Evolutionary conservation across 2,888 invertebrate species (phyloP).

Genomic region (Drosophila suboccidentalis): DNA sequence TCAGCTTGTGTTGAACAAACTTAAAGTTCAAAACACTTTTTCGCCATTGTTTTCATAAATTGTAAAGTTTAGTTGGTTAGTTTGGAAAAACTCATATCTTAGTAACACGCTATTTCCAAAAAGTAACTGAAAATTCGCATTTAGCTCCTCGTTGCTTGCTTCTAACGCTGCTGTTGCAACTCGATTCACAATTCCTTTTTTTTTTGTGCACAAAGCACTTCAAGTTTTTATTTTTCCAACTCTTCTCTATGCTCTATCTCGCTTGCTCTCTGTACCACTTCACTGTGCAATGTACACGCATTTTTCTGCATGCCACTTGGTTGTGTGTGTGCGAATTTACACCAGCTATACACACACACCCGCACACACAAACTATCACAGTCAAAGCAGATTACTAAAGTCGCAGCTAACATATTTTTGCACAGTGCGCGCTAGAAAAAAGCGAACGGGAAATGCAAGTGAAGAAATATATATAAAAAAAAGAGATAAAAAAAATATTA

Average conservation of each 20-base stretch:
- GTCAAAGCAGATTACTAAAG: slow-evolving; percentile 73
- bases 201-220: slow-evolving; percentile 26
- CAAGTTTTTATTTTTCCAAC: slow-evolving; percentile 17
- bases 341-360: slow-evolving; percentile 19
- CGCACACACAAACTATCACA: slow-evolving; percentile 25
- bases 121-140: slow-evolving; percentile 53
- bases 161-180: slow-evolving; percentile 9
- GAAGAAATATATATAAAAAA: slow-evolving; percentile 43
- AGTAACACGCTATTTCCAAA: slow-evolving; percentile 25
- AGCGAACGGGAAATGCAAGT: slow-evolving; percentile 56
- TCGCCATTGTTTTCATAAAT: slow-evolving; percentile 41
- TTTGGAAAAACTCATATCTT: slow-evolving; percentile 25
- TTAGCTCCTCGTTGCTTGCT: slow-evolving; percentile 17
- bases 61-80: slow-evolving; percentile 42
- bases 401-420: slow-evolving; percentile 74
- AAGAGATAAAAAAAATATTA: slow-evolving; percentile 7
- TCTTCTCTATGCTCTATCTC: slow-evolving; percentile 11
- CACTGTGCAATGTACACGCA: slow-evolving; percentile 57
- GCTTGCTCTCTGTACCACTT: slow-evolving; percentile 32
- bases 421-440: slow-evolving; percentile 40
- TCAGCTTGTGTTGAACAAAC: slow-evolving; percentile 4
- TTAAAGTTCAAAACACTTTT: slow-evolving; percentile 10
- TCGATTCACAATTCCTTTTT: slow-evolving; percentile 14
- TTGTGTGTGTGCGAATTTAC: slow-evolving; percentile 14
- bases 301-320: slow-evolving; percentile 53